Evolutionary conservation across 2,888 invertebrate species (phyloP), one percentile per base, ranked within the genome.

Genomic region (Hypolimnas misippus): DNA sequence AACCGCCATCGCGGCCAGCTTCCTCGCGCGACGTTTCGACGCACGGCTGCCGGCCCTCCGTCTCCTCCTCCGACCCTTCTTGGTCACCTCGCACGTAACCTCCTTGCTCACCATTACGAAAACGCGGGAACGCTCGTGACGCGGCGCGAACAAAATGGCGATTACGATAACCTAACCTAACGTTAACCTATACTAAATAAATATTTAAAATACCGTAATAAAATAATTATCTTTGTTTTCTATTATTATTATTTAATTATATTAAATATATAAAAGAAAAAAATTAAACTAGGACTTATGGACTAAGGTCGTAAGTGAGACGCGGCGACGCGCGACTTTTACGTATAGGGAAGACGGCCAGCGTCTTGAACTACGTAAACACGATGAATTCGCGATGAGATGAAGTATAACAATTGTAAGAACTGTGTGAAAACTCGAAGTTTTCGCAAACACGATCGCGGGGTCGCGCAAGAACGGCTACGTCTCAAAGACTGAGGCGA

Each of bases 101-200:
- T 88, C 86, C 73, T 86, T 87, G 71, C 76, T 84, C 66, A 81
- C 81, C 84, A 88, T 87, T 68, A 67, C 70, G 70, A 70, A 58
- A 67, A 64, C 64, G 67, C 70, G 59, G 29, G 16, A 40, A 49
- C 33, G 17, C 46, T 31, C 40, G 59, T 62, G 58, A 71, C 74
- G 69, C 77, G 76, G 65, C 75, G 75, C 69, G 50, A 25, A 79
- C 83, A 87, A 87, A 83, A 87, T 87, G 88, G 88, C 88, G 85
- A 72, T 73, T 61, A 66, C 65, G 67, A 67, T 65, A n/a, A 69
- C 62, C 65, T 74, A 77, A 78, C 73, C 74, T 76, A 76, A 78
- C 71, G 58, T 64, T 71, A 73, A 68, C 56, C 4, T 44, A 49
- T 14, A 49, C 29, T 49, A 49, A 29, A 50, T 42, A 56, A 61